Evolutionary conservation across 2,797 vertebrate species (phyloP), one percentile per base, ranked within the genome.

Genomic region (Sebastes iracundus): DNA sequence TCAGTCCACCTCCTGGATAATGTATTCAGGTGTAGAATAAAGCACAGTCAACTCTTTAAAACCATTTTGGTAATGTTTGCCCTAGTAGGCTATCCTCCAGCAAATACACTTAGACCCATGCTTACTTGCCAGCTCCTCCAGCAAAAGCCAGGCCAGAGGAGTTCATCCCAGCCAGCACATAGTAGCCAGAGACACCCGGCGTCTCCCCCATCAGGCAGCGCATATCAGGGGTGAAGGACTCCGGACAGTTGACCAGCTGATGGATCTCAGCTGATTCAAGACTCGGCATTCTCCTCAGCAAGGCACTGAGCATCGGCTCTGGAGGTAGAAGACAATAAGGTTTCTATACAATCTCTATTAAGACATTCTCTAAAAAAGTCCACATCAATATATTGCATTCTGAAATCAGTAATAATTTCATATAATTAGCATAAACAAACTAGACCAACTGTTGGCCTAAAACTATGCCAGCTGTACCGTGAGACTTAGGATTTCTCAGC

Each of bases 191-290:
- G 0, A 98, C 89, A 0, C 92, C 93, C 0, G 98, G 97, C 0
- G 96, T 98, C 93, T 99, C 97, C 2, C 98, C 99, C 97, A 99
- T 98, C 89, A 99, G 95, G 87, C 97, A 99, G 18, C 97, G 95
- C 98, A 99, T 98, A 79, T 99, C 98, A 1, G 99, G 98, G 1
- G 98, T 98, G 92, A 99, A 99, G 83, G 98, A 97, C 91, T 99
- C 97, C 0, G 98, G 98, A 91, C 98, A 99, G 82, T 99, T 99
- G 84, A 99, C 97, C 73, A 99, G 88, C 95, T 98, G 97, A 83
- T 97, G 91, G 87, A 99, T 98, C 95, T 99, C 98, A 75, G 97
- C 94, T 2, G 95, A 88, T 87, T 98, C 97, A 52, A 99, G 81
- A 32, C 87, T 80, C 0, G 98, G 98, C 98, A 99, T 98, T 82